Evolutionary conservation across 2,888 invertebrate genomes (phyloP), one percentile per base, ranked within the genome.

Genomic region (Sussaba pulchella): DNA sequence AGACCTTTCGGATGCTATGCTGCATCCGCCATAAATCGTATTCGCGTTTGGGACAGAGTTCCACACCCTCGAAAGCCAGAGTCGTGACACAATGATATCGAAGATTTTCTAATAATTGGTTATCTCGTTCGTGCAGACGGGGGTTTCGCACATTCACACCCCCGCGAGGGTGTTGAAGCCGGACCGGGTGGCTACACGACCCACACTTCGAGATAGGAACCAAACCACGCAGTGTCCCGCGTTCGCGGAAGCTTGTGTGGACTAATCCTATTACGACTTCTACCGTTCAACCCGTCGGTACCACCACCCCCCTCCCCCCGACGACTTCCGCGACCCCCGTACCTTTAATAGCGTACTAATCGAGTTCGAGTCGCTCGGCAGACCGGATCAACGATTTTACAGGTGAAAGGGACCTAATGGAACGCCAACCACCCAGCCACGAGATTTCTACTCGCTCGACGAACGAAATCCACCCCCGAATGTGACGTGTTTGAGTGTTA

Each of bases 231-330:
- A 66, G 64, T 75, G 70, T 64, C 57, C 39, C 63, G 39, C 72
- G 67, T 76, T 78, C 72, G 72, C 73, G 69, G 78, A 82, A 84
- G 81, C 82, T 78, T 80, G 79, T 82, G 80, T 81, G 73, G 76
- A 36, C 79, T 84, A 81, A 84, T 84, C 82, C 80, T 80, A 82
- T 84, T 84, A 84, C 79, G 79, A 82, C 84, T 82, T 82, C 80
- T 72, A 73, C 50, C 79, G 64, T 75, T 74, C 71, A 63, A n/a
- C n/a, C 76, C 70, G 70, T 61, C 63, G 54, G 26, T 45, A 24
- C 71, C 26, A 73, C 61, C 70, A 41, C 21, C 69, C 45, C 39
- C 41, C 17, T 52, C 39, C 41, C 59, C 41, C 69, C 70, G 75
- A 61, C 80, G 76, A 81, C 78, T 78, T 74, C 66, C 57, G 50